Evolutionary conservation across 2,888 invertebrate species (phyloP).

Genomic region (Patella caerulea): DNA sequence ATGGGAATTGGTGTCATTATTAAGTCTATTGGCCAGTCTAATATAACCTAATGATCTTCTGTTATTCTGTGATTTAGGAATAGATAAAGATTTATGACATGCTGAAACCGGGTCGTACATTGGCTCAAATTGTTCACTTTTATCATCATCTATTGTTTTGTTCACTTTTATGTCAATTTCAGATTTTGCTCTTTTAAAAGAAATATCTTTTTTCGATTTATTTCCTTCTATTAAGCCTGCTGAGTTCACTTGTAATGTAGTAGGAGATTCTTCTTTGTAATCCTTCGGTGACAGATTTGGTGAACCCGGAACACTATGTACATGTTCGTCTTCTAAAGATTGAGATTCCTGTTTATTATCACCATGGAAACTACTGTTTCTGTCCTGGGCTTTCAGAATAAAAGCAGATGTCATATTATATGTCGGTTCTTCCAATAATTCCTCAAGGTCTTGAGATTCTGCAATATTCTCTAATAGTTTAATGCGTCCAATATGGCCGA

Average conservation of each 20-base stretch:
- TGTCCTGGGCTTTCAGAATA: too few relatives aligned
- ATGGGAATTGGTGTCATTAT: not conserved
- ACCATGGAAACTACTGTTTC: too few relatives aligned
- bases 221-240: too few relatives aligned
- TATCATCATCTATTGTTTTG: not conserved
- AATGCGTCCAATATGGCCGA: conserved; percentile 58
- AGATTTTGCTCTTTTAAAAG: too few relatives aligned
- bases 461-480: conserved; percentile 53
- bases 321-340: too few relatives aligned
- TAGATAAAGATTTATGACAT: not conserved
- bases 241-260: too few relatives aligned
- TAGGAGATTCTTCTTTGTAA: too few relatives aligned
- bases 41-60: not conserved
- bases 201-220: too few relatives aligned
- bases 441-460: conserved; percentile 54
- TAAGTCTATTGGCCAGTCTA: not conserved
- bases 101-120: not conserved
- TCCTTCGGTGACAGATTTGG: too few relatives aligned
- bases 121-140: not conserved
- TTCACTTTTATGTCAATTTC: too few relatives aligned
- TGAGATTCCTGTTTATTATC: not conserved
- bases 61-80: not conserved
- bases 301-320: too few relatives aligned
- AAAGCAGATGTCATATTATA: not conserved
- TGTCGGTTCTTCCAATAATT: conserved; percentile 33